phyloP scores from a whole-genome alignment of 2,888 invertebrate species.

The Lithophane semibrunnea region DNA sequence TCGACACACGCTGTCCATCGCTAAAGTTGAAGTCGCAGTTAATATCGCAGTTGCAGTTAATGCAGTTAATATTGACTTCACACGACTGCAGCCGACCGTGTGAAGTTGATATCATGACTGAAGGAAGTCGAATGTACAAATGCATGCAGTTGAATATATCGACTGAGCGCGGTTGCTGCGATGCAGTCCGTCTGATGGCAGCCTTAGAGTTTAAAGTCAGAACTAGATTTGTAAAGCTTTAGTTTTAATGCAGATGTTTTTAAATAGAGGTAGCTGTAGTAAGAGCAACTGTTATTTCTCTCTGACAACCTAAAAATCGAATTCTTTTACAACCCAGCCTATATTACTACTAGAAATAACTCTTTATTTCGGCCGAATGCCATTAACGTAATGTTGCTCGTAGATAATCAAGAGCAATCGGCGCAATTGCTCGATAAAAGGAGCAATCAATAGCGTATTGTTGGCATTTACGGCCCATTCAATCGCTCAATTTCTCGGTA shows the following conservation, averaged over 20 bases:
- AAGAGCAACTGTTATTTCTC: not conserved
- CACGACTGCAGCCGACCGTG: too few species aligned
- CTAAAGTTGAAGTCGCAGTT: too few species aligned
- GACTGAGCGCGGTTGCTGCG: too few species aligned
- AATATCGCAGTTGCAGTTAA: too few species aligned
- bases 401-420: constrained; percentile 46
- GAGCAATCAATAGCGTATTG: constrained; percentile 36
- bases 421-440: constrained; percentile 42
- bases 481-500: not conserved
- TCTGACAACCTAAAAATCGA: not conserved
- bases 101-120: too few species aligned
- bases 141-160: too few species aligned
- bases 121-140: too few species aligned
- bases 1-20: too few species aligned
- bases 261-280: not conserved
- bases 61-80: too few species aligned
- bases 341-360: not conserved
- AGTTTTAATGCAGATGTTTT: not conserved
- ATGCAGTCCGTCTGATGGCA: too few species aligned
- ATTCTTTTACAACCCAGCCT: not conserved
- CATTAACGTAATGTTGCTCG: constrained; percentile 34
- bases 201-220: too few species aligned
- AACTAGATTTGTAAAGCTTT: too few species aligned
- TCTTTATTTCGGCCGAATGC: not conserved
- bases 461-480: constrained; percentile 33